A percentile compares a stretch with the other conserved stretches of the same genome.
Conservation (phyloP, 2,797 vertebrate genomes). For the Fratercula arctica region DNA sequence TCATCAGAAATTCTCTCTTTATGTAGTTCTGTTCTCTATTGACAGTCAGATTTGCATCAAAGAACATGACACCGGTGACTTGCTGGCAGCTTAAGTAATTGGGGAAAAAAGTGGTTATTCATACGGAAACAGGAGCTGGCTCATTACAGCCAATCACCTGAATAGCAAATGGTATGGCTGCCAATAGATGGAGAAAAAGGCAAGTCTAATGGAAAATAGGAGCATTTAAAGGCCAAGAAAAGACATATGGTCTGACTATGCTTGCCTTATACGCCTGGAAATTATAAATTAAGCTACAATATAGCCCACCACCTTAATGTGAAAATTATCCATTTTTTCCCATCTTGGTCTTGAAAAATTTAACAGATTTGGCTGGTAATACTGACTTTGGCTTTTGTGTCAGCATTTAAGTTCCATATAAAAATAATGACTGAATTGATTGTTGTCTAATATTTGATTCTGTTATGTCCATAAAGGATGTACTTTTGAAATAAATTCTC, state of each 20-base stretch:
- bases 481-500: conserved; percentile 44
- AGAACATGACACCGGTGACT: conserved; percentile 66
- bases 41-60: conserved; percentile 63
- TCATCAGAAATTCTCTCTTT: conserved; percentile 23
- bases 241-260: conserved; percentile 72
- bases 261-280: conserved; percentile 67
- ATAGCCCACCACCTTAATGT: conserved; percentile 57
- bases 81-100: conserved; percentile 71
- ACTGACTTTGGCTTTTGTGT: not conserved
- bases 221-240: conserved; percentile 73
- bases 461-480: not conserved
- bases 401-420: not conserved
- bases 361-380: not conserved
- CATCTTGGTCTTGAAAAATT: conserved; percentile 27
- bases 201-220: conserved; percentile 75
- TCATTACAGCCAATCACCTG: conserved; percentile 73
- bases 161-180: conserved; percentile 70
- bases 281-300: conserved; percentile 68
- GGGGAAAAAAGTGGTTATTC: conserved; percentile 70
- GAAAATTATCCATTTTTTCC: conserved; percentile 26
- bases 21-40: conserved; percentile 13
- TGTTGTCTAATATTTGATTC: not conserved
- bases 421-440: not conserved
- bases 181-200: conserved; percentile 72
- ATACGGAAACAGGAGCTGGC: conserved; percentile 67